Percentiles rank a stretch among this genome's conserved stretches.
phyloP scores from a whole-genome alignment of 2,797 vertebrate species.

The Pagetopsis macropterus region DNA sequence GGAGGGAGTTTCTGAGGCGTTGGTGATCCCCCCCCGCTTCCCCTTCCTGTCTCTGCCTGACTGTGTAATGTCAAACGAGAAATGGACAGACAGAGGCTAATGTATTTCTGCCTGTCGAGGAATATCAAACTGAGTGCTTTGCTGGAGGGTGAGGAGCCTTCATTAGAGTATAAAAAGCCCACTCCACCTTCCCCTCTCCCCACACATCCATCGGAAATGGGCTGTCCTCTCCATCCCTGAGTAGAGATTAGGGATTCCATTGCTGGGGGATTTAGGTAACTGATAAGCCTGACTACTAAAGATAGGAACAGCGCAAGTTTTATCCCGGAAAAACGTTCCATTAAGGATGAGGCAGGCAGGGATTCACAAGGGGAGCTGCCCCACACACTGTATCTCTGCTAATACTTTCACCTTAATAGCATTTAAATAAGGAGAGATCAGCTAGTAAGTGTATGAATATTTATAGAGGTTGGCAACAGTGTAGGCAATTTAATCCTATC shows the following conservation, averaged over 20 bases:
- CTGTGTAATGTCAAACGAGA: conserved; percentile 51
- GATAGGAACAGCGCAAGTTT: conserved; percentile 29
- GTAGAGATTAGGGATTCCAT: conserved; percentile 47
- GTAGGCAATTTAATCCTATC: not conserved
- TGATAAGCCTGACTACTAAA: conserved; percentile 37
- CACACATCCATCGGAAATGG: conserved; percentile 17
- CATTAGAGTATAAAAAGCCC: conserved; percentile 31
- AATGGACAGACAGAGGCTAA: conserved; percentile 59
- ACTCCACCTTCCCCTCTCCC: not conserved
- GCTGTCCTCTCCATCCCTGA: conserved; percentile 32
- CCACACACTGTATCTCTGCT: not conserved
- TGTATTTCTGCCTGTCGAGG: conserved; percentile 57
- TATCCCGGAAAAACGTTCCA: not conserved
- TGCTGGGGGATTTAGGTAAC: conserved; percentile 27
- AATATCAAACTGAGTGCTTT: conserved; percentile 48
- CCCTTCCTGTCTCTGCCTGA: not conserved
- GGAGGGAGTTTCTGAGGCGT: conserved; percentile 17
- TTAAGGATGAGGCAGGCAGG: conserved; percentile 10
- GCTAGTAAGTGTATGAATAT: not conserved
- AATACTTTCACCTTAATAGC: not conserved
- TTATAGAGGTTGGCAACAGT: not conserved
- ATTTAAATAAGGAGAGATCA: conserved; percentile 6
- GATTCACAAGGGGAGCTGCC: not conserved
- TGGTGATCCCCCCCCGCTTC: conserved; percentile 8
- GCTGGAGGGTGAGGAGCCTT: conserved; percentile 33